phyloP scores from a whole-genome alignment of 2,888 invertebrate genomes.

The Boloria selene region DNA sequence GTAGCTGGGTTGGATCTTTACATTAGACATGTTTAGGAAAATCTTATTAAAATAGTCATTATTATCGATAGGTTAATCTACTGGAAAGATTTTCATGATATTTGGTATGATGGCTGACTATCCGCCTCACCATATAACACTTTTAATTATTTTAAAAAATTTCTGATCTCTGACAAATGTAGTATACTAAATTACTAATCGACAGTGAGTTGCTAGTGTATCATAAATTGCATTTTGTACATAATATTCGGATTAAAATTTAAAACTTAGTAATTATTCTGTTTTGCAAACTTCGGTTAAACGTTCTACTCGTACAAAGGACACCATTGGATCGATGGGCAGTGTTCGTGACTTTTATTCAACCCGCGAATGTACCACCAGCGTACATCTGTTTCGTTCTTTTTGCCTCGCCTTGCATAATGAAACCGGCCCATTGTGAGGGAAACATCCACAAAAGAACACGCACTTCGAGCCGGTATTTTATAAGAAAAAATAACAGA shows the following conservation, averaged over 20 bases:
- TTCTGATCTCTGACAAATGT: too few species aligned
- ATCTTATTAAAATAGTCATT: too few species aligned
- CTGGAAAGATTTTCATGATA: too few species aligned
- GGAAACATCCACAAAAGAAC: slow-evolving; percentile 77
- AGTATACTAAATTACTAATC: too few species aligned
- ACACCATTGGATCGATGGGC: slow-evolving; percentile 69
- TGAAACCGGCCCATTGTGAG: slow-evolving; percentile 77
- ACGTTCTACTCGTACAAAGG: slow-evolving; percentile 58
- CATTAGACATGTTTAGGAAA: too few species aligned
- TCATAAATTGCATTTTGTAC: neutral
- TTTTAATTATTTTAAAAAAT: too few species aligned
- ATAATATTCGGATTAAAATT: neutral
- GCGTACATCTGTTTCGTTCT: slow-evolving; percentile 79
- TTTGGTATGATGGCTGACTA: too few species aligned
- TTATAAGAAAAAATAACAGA: slow-evolving; percentile 76
- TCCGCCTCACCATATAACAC: too few species aligned
- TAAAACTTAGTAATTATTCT: slow-evolving; percentile 2
- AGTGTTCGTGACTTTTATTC: slow-evolving; percentile 75
- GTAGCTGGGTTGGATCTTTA: too few species aligned
- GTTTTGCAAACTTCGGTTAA: slow-evolving; percentile 25
- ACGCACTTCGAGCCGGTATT: slow-evolving; percentile 69
- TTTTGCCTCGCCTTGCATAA: slow-evolving; percentile 76
- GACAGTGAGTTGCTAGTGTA: neutral
- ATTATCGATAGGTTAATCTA: too few species aligned
- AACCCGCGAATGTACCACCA: slow-evolving; percentile 65